phyloP scores from a whole-genome alignment of 2,888 invertebrate genomes.

The Nemotelus pantherinus region DNA sequence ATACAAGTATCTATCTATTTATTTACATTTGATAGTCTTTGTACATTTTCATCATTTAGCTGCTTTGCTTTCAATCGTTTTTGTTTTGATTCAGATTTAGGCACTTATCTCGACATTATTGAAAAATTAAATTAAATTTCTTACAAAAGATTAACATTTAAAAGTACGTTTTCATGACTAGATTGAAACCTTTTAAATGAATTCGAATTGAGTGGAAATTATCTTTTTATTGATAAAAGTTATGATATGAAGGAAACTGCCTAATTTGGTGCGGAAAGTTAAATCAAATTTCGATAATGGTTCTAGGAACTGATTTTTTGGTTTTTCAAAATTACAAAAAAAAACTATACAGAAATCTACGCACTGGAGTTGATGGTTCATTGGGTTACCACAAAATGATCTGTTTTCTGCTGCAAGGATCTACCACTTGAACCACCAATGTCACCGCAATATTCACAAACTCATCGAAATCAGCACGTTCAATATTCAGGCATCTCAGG shows the following conservation, averaged over 20 bases:
- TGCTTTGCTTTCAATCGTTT: neutral
- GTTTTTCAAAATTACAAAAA: slow-evolving; percentile 52
- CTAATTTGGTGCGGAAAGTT: too few species aligned
- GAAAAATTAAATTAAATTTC: neutral
- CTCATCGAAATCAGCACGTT: neutral
- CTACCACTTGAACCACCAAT: too few species aligned
- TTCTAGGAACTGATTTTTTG: slow-evolving; percentile 65
- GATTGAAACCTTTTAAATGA: neutral
- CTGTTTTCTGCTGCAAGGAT: too few species aligned
- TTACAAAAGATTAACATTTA: too few species aligned
- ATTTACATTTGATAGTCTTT: slow-evolving; percentile 28
- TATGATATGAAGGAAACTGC: neutral
- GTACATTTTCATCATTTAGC: neutral
- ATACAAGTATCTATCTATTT: neutral
- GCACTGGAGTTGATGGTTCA: too few species aligned
- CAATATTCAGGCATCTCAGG: slow-evolving; percentile 20
- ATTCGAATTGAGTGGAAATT: neutral
- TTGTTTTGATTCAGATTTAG: neutral
- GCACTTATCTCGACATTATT: slow-evolving; percentile 7
- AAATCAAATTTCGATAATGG: too few species aligned
- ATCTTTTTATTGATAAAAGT: neutral
- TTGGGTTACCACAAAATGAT: too few species aligned
- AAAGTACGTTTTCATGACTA: slow-evolving; percentile 6
- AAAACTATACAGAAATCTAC: too few species aligned
- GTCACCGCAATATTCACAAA: too few species aligned